Evolutionary conservation across 2,113 vertebrate species (phyloP), one percentile per base, ranked within the genome.

Genomic region (Cottus gobio): DNA sequence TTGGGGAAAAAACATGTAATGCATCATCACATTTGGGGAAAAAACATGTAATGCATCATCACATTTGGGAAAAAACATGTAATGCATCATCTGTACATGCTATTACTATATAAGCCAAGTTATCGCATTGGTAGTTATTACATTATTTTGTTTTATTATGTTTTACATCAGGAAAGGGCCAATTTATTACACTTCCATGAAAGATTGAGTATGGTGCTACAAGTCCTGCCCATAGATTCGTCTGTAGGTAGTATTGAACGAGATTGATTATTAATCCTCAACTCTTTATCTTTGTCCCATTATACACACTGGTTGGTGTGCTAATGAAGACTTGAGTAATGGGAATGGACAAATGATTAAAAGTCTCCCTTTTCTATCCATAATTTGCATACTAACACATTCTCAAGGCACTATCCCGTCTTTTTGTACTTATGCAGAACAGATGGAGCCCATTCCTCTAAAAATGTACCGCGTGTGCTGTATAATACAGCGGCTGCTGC

Each of bases 241-340:
- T 30, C 63, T 67, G 56, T 68, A n/a, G 36, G 68, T 31, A 48
- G 9, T 11, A 20, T 2, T n/a, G n/a, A 30, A 57, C 1, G 31
- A 31, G n/a, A 70, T 52, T 46, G 56, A 69, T 39, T 67, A 22
- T 61, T 34, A 61, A 39, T 54, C 56, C 7, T 68, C 39, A 37
- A 0, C 56, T 28, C 13, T 8, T 69, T 65, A 36, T n/a, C 22
- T 48, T 31, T 54, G 15, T 24, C 36, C 24, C 20, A 11, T 61
- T 44, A 20, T 9, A 24, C 66, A 10, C 13, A 7, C 4, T 13
- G 3, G 12, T 9, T 11, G n/a, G 37, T 30, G 6, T 20, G 26
- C 44, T 54, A 20, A 58, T 46, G 15, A 44, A 69, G 31, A 56
- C 54, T 22, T 77, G 42, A 54, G 24, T 24, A 37, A 16, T 20